Base-by-base conservation (phyloP, 2,888 invertebrate genomes). In the Zele albiditarsus region DNA sequence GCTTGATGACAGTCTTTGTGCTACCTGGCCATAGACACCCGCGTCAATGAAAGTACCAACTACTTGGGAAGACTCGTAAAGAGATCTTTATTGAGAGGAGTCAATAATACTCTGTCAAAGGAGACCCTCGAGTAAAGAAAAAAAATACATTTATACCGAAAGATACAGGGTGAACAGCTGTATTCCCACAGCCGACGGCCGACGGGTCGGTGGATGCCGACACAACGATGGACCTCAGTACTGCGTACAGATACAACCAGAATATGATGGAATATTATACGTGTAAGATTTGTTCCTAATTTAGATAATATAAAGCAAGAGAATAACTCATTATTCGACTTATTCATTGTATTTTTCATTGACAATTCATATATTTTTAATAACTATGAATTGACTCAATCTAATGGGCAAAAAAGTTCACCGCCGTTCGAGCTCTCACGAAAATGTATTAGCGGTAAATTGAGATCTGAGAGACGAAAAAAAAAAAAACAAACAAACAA, bases 201-300 rank as follows among this genome's bases (percentile, higher is more conserved):
- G 85, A 84, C 85, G 85, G 86, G 83, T 77, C 78, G 42, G 49
- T 63, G 73, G 75, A 65, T 71, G 62, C 49, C 69, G 53, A 68
- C 74, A 84, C 82, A 20, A 53, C 53, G 78, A 96, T 97, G 94
- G 97, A 97, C 91, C 93, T 97, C 86, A 95, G 96, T 89, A 97
- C 97, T 88, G 97, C 97, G 86, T 97, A 97, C 91, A 93, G 97
- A 86, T 97, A 97, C 92, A 98, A 97, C 91, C 97, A 97, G 89
- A 97, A 97, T 90, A 97, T 98, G 97, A 97, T 98, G 98, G 98
- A 98, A 92, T 98, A 98, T 91, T 98, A 98, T 89, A 97, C 98
- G 90, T 98, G 97, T 97, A 94, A 96, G 95, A 82, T 57, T 62
- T 74, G 73, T 73, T 33, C 23, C 2, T 27, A 20, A 69, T 12